These are phyloP conservation scores for Pediacus dermestoides DNA, from an alignment of 2,888 invertebrate species.

Conservation along the genomic window DNA sequence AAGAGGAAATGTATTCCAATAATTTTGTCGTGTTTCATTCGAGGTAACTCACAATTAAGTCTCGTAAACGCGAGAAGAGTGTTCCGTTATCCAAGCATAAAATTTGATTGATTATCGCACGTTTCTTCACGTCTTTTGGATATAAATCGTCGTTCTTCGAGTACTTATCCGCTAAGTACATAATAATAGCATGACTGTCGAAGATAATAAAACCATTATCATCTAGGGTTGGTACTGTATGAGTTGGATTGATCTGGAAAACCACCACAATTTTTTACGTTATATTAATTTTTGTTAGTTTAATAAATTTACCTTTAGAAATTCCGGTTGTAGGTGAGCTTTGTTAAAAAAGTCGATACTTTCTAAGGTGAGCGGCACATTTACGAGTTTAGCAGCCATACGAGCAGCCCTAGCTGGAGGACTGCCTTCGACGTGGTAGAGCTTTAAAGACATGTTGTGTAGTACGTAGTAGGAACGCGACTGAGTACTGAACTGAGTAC, in stretches of 20 bases:
- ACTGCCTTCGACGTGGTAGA: constrained; percentile 38
- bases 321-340: constrained; percentile 47
- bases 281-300: too few relatives aligned
- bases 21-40: background rate
- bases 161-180: constrained; percentile 55
- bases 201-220: constrained; percentile 53
- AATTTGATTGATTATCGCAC: constrained; percentile 54
- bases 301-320: constrained; percentile 44
- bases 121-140: constrained; percentile 51
- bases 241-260: constrained; percentile 56
- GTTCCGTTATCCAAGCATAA: constrained; percentile 54
- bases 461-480: too few relatives aligned
- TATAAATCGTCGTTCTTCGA: constrained; percentile 54
- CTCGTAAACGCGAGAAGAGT: constrained; percentile 46
- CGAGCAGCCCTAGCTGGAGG: constrained; percentile 52
- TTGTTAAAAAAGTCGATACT: constrained; percentile 45
- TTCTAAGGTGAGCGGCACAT: constrained; percentile 47
- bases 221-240: constrained; percentile 57
- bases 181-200: constrained; percentile 54
- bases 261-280: too few relatives aligned
- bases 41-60: too few relatives aligned
- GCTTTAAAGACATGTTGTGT: too few relatives aligned
- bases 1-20: background rate
- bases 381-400: constrained; percentile 49
- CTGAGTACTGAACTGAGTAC: too few relatives aligned